These are phyloP conservation scores for Dicyrtoma fusca DNA, from an alignment of 2,888 invertebrate species.

Conservation along the genomic window DNA sequence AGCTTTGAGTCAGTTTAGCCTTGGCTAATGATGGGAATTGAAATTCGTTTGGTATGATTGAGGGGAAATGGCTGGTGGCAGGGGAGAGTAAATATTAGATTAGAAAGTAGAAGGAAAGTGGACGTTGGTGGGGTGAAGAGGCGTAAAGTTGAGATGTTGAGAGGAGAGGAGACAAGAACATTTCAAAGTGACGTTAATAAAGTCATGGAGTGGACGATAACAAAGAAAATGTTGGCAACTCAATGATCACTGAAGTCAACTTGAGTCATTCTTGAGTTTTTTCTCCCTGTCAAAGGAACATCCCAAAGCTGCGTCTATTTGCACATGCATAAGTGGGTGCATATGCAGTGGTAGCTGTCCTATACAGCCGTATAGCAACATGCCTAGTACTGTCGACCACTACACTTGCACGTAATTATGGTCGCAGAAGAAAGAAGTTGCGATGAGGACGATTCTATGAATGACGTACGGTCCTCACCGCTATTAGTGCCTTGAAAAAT, in stretches of 20 bases:
- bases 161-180: not conserved
- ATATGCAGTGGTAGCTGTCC: no score
- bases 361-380: no score
- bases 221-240: slow-evolving; percentile 32
- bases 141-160: no score
- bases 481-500: no score
- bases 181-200: slow-evolving; percentile 30
- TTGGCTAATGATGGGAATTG: no score
- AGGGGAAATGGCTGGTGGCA: no score
- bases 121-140: not conserved
- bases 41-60: no score
- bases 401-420: not conserved
- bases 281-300: not conserved
- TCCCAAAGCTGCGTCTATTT: not conserved
- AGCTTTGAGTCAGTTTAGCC: no score
- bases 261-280: slow-evolving; percentile 22
- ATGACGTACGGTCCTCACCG: slow-evolving; percentile 3
- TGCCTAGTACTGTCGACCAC: no score
- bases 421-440: not conserved
- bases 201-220: slow-evolving; percentile 29
- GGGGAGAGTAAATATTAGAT: no score
- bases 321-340: no score
- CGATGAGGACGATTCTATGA: slow-evolving; percentile 15
- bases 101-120: no score
- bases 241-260: slow-evolving; percentile 36